phyloP scores from a whole-genome alignment of 2,888 invertebrate genomes.

The Campoplex capitator region DNA sequence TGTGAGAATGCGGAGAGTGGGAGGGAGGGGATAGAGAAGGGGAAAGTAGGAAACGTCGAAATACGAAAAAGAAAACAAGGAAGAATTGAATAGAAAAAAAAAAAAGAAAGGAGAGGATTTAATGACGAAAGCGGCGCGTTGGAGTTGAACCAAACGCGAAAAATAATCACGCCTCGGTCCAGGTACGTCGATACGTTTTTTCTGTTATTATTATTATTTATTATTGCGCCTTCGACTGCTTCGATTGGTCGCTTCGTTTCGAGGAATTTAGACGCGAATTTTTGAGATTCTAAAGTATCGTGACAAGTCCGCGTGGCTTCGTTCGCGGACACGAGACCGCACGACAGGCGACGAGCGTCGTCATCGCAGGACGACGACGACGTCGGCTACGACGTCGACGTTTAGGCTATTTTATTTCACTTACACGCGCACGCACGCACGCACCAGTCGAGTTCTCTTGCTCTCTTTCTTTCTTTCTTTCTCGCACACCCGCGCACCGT shows the following conservation, averaged over 20 bases:
- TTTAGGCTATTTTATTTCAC: slow-evolving; percentile 13
- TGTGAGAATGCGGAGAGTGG: background rate
- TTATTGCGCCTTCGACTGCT: background rate
- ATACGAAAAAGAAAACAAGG: slow-evolving; percentile 12
- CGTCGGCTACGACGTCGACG: slow-evolving; percentile 49
- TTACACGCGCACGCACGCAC: background rate
- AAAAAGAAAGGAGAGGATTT: background rate
- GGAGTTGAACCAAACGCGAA: slow-evolving; percentile 10
- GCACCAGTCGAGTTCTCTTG: background rate
- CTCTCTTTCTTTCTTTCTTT: slow-evolving; percentile 9
- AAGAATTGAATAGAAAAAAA: background rate
- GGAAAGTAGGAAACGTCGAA: slow-evolving; percentile 17
- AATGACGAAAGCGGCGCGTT: slow-evolving; percentile 39
- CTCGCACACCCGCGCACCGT: slow-evolving; percentile 46
- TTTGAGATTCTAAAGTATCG: slow-evolving; percentile 69
- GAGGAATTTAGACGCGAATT: background rate
- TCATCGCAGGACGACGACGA: slow-evolving; percentile 74
- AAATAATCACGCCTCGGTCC: slow-evolving; percentile 2
- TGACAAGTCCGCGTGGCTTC: slow-evolving; percentile 77
- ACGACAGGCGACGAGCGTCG: slow-evolving; percentile 76
- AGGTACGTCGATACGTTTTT: slow-evolving; percentile 45
- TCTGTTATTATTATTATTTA: too few species aligned
- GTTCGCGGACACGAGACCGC: slow-evolving; percentile 75
- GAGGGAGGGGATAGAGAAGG: background rate
- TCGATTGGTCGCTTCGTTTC: background rate